These are phyloP conservation scores for Bombus affinis DNA, from an alignment of 1,140 invertebrate genomes.

Conservation along the genomic window DNA sequence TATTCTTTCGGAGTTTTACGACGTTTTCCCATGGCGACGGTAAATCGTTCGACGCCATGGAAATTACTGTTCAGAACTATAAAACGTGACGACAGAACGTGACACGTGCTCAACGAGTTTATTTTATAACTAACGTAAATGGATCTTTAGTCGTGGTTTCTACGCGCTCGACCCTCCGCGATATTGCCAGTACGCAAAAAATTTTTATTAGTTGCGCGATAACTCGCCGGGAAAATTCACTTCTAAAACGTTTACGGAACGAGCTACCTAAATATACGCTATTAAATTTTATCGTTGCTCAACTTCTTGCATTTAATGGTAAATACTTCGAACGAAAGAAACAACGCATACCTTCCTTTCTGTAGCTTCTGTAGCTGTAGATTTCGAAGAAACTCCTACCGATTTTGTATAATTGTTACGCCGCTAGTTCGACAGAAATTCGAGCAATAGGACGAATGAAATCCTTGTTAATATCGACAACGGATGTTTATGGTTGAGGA, in stretches of 20 bases:
- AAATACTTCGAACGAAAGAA: background rate
- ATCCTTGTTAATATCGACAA: background rate
- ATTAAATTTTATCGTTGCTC: background rate
- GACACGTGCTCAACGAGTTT: conserved; percentile 21
- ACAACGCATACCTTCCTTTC: background rate
- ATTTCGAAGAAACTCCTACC: too few relatives aligned
- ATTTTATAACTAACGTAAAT: conserved; percentile 28
- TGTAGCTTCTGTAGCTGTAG: too few relatives aligned
- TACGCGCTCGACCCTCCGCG: too few relatives aligned
- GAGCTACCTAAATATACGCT: background rate
- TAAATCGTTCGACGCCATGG: too few relatives aligned
- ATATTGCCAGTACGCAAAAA: background rate
- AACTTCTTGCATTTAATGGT: background rate
- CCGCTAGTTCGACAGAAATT: background rate
- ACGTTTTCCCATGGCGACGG: background rate
- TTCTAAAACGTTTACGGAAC: background rate
- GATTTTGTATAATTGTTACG: too few relatives aligned
- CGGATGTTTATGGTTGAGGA: background rate
- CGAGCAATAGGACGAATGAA: background rate
- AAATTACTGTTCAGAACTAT: background rate
- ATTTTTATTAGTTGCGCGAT: background rate
- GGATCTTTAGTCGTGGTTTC: background rate
- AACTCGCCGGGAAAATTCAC: background rate
- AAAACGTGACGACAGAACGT: conserved; percentile 18
- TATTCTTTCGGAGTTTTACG: background rate